Conservation (phyloP, 2,113 vertebrate genomes). For the Lepus timidus region DNA sequence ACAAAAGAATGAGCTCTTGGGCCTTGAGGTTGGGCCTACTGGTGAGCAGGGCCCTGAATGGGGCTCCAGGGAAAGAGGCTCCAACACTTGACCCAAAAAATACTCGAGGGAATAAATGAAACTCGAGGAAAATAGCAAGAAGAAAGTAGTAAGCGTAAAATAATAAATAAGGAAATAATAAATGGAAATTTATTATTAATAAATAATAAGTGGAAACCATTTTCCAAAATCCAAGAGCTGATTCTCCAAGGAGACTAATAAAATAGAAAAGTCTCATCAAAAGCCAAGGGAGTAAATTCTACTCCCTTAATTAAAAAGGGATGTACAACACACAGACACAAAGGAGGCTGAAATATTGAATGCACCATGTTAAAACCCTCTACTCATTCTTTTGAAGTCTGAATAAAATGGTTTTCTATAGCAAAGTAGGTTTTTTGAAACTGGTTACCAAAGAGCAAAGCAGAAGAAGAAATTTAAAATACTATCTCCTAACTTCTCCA, state of each 20-base stretch:
- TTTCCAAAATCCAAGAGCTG: neutral
- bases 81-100: neutral
- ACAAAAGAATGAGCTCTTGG: neutral
- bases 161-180: neutral
- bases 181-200: too few relatives aligned
- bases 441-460: neutral
- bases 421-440: neutral
- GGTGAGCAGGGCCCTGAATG: too few relatives aligned
- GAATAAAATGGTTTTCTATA: constrained; percentile 22
- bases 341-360: neutral
- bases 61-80: accelerated
- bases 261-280: neutral
- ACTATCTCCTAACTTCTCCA: neutral
- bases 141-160: neutral
- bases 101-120: neutral
- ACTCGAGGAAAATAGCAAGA: neutral
- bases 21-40: neutral
- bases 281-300: neutral
- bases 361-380: neutral
- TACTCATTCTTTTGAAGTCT: neutral
- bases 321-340: neutral
- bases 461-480: constrained; percentile 9
- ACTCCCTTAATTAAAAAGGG: neutral
- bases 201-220: neutral
- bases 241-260: neutral